A percentile compares a stretch with the other conserved stretches of the same genome.
Conservation (phyloP, 1,140 invertebrate species). For the Hirudo medicinalis region DNA sequence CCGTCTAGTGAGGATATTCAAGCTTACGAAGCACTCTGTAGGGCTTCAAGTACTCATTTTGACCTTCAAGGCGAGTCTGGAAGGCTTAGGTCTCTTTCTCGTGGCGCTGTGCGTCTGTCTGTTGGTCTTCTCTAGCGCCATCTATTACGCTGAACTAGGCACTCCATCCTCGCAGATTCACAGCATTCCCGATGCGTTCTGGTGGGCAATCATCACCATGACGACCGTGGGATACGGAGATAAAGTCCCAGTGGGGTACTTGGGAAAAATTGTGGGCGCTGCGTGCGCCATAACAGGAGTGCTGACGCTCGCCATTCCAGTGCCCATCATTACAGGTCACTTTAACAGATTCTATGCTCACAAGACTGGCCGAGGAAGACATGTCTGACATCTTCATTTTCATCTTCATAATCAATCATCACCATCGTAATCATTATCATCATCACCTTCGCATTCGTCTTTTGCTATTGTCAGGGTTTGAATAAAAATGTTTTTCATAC, state of each 20-base stretch:
- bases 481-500: too few species aligned
- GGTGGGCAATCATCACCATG: constrained; percentile 98
- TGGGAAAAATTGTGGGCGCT: constrained; percentile 87
- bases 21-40: constrained; percentile 42
- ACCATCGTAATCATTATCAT: too few species aligned
- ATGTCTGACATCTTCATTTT: constrained; percentile 12
- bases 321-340: constrained; percentile 94
- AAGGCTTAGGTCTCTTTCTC: constrained; percentile 38
- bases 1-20: constrained; percentile 38
- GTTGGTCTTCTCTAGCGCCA: constrained; percentile 39
- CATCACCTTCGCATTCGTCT: too few species aligned
- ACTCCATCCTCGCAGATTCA: constrained; percentile 34
- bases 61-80: constrained; percentile 42
- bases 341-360: constrained; percentile 94
- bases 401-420: too few species aligned
- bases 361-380: constrained; percentile 23
- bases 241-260: constrained; percentile 33
- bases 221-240: constrained; percentile 91
- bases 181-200: constrained; percentile 87
- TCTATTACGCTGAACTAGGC: constrained; percentile 39
- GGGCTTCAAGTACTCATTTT: constrained; percentile 44
- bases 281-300: constrained; percentile 89
- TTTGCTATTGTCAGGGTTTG: too few species aligned
- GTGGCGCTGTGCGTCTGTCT: constrained; percentile 37
- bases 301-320: constrained; percentile 85